These are phyloP conservation scores for Anarrhichthys ocellatus DNA, from an alignment of 2,113 vertebrate genomes.

Conservation along the genomic window DNA sequence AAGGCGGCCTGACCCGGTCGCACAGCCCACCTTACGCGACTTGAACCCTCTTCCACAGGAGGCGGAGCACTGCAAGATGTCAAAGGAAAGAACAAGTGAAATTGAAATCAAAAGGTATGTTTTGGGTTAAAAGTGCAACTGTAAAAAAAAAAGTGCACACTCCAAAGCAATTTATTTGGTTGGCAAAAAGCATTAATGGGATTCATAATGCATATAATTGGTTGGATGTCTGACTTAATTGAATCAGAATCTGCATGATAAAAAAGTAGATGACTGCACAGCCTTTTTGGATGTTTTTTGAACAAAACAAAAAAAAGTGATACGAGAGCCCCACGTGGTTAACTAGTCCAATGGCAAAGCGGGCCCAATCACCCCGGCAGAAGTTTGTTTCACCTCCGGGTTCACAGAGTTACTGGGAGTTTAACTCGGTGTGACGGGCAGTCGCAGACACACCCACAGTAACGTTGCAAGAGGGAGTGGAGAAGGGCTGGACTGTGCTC, in stretches of 20 bases:
- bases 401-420: slow-evolving; percentile 87
- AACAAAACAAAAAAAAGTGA: not conserved
- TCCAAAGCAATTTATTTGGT: not conserved
- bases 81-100: slow-evolving; percentile 7
- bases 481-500: slow-evolving; percentile 77
- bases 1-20: slow-evolving; percentile 88
- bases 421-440: slow-evolving; percentile 87
- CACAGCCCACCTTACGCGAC: slow-evolving; percentile 90
- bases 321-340: slow-evolving; percentile 24
- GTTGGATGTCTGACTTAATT: slow-evolving; percentile 9
- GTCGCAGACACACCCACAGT: slow-evolving; percentile 73
- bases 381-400: slow-evolving; percentile 84
- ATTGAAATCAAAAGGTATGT: slow-evolving; percentile 21
- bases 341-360: slow-evolving; percentile 31
- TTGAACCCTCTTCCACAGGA: slow-evolving; percentile 94
- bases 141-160: not conserved
- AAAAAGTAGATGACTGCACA: not conserved
- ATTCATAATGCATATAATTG: not conserved
- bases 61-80: slow-evolving; percentile 91
- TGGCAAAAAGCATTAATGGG: not conserved
- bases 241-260: not conserved
- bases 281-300: not conserved
- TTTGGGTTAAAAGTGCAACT: slow-evolving; percentile 2
- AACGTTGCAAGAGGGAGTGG: slow-evolving; percentile 52
- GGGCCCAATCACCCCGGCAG: slow-evolving; percentile 75